Evolutionary conservation across 2,113 vertebrate genomes (phyloP).

Genomic region (Sander vitreus): DNA sequence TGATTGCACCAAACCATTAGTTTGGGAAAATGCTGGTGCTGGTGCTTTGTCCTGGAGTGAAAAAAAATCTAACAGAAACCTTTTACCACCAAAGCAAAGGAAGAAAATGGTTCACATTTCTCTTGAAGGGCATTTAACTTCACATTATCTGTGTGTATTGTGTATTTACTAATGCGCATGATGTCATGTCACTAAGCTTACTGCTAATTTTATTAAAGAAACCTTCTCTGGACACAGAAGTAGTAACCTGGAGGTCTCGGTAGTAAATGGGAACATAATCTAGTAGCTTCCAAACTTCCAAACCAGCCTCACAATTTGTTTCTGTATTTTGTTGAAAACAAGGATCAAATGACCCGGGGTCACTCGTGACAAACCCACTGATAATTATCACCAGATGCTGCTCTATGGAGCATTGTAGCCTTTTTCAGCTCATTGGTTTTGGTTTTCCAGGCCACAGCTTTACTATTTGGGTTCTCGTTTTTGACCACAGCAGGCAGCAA

Average conservation of each 20-base stretch:
- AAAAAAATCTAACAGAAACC: neutral
- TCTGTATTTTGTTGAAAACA: no score
- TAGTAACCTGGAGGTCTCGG: neutral
- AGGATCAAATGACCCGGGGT: neutral
- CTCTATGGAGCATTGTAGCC: neutral
- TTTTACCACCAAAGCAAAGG: constrained; percentile 2
- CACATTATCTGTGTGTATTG: neutral
- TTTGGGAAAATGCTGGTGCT: constrained; percentile 27
- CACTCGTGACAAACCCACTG: neutral
- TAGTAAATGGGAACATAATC: neutral
- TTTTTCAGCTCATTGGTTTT: neutral
- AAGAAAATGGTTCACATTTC: neutral
- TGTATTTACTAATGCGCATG: neutral
- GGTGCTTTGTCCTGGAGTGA: neutral
- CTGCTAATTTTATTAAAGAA: neutral
- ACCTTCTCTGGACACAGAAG: neutral
- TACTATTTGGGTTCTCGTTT: neutral
- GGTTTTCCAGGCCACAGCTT: neutral
- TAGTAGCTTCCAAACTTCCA: neutral
- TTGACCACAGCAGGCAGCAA: neutral
- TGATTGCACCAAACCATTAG: constrained; percentile 43
- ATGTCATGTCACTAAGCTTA: neutral
- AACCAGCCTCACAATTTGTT: neutral
- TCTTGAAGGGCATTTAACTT: neutral
- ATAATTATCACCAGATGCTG: neutral